phyloP scores from a whole-genome alignment of 2,113 vertebrate genomes.

The Macrotis lagotis region DNA sequence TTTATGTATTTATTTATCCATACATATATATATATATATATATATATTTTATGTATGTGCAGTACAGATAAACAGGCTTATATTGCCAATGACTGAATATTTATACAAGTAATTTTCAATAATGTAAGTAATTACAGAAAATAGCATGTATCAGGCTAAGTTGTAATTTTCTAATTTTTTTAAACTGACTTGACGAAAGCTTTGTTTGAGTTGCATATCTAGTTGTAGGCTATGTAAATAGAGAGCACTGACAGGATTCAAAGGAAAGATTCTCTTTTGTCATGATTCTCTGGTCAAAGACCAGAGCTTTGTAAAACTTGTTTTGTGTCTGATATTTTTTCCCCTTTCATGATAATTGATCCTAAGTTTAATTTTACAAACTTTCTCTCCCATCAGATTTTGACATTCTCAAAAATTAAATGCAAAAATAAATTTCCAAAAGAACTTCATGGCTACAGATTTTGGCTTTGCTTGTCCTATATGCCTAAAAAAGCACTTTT shows the following conservation, averaged over 20 bases:
- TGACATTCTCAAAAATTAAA: constrained; percentile 3
- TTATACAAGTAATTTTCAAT: background rate
- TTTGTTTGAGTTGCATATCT: constrained; percentile 28
- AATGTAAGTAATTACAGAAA: background rate
- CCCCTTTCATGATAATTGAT: constrained; percentile 16
- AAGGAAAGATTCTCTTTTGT: constrained; percentile 32
- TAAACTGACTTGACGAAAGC: background rate
- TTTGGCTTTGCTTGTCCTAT: constrained; percentile 8
- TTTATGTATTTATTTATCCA: too few relatives aligned
- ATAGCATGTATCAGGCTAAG: background rate
- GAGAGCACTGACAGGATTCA: constrained; percentile 29
- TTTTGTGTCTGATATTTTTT: constrained; percentile 13
- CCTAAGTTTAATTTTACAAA: constrained; percentile 41
- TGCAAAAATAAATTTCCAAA: constrained; percentile 18
- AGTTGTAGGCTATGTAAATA: constrained; percentile 20
- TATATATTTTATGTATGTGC: background rate
- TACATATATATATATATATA: background rate
- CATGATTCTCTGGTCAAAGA: background rate
- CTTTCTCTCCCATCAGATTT: background rate
- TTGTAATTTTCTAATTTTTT: constrained; percentile 43
- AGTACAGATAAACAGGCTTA: background rate
- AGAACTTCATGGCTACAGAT: background rate
- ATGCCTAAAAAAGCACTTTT: constrained; percentile 27
- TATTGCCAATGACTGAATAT: background rate
- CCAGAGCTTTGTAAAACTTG: constrained; percentile 30